These are phyloP conservation scores for Cephus nigrinus DNA, from an alignment of 2,888 invertebrate genomes.

Conservation along the genomic window DNA sequence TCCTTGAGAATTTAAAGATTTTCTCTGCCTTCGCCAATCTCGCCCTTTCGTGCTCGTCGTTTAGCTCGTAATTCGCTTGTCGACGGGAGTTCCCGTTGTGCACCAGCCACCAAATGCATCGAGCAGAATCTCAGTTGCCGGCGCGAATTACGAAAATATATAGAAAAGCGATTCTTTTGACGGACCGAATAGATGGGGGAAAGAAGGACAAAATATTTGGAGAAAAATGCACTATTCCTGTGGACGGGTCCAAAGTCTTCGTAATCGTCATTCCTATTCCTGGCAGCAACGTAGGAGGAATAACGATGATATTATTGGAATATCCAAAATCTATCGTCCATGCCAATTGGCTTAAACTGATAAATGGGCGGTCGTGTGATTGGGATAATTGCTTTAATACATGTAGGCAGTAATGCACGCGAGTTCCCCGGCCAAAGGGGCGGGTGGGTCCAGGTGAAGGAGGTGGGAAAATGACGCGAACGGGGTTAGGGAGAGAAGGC, in stretches of 20 bases:
- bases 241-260: neutral
- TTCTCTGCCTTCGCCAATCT: constrained; percentile 13
- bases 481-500: constrained; percentile 5
- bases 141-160: neutral
- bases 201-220: neutral
- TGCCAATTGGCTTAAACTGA: constrained; percentile 53
- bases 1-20: constrained; percentile 32
- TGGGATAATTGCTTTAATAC: constrained; percentile 57
- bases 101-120: neutral
- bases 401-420: constrained; percentile 46
- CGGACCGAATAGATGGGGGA: neutral
- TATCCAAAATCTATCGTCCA: constrained; percentile 40
- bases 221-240: neutral
- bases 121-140: neutral
- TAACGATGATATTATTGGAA: neutral
- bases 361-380: constrained; percentile 45
- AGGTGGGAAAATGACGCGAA: neutral
- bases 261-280: neutral
- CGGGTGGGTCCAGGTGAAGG: constrained; percentile 6
- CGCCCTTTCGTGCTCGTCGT: constrained; percentile 26
- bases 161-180: neutral
- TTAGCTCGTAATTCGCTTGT: constrained; percentile 25
- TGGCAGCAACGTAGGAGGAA: neutral
- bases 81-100: constrained; percentile 9
- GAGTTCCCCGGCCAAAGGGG: constrained; percentile 11